phyloP scores from a whole-genome alignment of 2,797 vertebrate species.

The Sebastes minor region DNA sequence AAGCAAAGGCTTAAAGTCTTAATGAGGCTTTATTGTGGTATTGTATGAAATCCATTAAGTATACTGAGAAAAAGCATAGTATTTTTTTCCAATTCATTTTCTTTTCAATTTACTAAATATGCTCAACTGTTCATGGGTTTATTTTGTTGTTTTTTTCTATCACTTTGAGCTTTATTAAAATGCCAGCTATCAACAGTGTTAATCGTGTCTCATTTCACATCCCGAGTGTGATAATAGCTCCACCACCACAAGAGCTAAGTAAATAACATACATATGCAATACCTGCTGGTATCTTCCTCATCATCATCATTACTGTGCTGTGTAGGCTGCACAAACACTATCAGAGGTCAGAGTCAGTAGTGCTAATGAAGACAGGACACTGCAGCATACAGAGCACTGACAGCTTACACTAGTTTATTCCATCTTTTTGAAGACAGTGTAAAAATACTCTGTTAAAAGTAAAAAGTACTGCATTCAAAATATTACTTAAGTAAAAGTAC shows the following conservation, averaged over 20 bases:
- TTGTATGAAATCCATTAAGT: slow-evolving; percentile 51
- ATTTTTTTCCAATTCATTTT: slow-evolving; percentile 58
- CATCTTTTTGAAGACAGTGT: too few species aligned
- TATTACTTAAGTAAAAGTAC: too few species aligned
- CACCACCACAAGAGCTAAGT: not conserved
- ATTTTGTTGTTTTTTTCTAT: slow-evolving; percentile 63
- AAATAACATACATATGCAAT: not conserved
- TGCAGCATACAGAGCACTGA: too few species aligned
- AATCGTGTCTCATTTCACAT: slow-evolving; percentile 36
- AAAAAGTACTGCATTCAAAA: too few species aligned
- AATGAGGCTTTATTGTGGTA: slow-evolving; percentile 28
- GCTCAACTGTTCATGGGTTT: slow-evolving; percentile 71
- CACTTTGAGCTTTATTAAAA: slow-evolving; percentile 82
- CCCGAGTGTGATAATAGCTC: not conserved
- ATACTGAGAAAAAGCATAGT: slow-evolving; percentile 43
- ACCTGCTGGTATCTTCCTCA: not conserved
- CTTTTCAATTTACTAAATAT: slow-evolving; percentile 65
- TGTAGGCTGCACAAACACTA: not conserved
- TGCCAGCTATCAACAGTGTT: slow-evolving; percentile 75
- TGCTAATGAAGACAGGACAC: too few species aligned
- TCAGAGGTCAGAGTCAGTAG: too few species aligned
- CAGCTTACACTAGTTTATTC: too few species aligned
- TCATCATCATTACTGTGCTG: not conserved
- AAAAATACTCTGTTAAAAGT: too few species aligned
- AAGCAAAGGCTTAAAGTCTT: slow-evolving; percentile 24